Conservation (phyloP, 2,113 vertebrate genomes). For the Chinchilla lanigera region DNA sequence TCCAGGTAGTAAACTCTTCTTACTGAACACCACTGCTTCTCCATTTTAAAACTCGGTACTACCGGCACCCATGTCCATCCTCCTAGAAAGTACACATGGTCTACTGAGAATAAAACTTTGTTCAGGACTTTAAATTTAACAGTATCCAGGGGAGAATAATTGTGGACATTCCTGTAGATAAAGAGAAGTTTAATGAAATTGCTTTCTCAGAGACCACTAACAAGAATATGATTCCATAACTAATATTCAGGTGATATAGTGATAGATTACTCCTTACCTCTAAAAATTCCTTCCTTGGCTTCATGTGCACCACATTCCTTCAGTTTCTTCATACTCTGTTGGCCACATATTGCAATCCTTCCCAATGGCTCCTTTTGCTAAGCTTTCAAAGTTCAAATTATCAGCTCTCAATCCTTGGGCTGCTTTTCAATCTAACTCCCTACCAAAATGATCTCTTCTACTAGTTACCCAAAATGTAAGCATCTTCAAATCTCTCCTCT, state of each 20-base stretch:
- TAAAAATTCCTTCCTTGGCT: background rate
- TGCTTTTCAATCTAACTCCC: background rate
- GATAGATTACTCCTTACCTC: background rate
- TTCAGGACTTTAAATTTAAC: background rate
- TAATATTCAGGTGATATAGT: background rate
- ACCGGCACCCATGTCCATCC: background rate
- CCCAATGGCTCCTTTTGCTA: background rate
- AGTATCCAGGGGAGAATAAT: background rate
- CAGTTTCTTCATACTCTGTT: background rate
- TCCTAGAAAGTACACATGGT: background rate
- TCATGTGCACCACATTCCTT: background rate
- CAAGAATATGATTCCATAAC: background rate
- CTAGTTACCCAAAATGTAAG: background rate
- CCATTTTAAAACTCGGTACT: background rate
- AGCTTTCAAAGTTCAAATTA: background rate
- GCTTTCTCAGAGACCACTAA: background rate
- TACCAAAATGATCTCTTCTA: background rate
- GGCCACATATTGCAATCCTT: background rate
- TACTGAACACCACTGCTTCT: background rate
- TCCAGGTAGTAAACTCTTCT: background rate
- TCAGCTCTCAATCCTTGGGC: background rate
- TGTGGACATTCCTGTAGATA: background rate
- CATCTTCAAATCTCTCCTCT: conserved; percentile 21
- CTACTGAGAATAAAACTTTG: background rate
- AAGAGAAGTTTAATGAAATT: background rate